Evolutionary conservation across 2,797 vertebrate species (phyloP).

Genomic region (Bradypodion ventrale): DNA sequence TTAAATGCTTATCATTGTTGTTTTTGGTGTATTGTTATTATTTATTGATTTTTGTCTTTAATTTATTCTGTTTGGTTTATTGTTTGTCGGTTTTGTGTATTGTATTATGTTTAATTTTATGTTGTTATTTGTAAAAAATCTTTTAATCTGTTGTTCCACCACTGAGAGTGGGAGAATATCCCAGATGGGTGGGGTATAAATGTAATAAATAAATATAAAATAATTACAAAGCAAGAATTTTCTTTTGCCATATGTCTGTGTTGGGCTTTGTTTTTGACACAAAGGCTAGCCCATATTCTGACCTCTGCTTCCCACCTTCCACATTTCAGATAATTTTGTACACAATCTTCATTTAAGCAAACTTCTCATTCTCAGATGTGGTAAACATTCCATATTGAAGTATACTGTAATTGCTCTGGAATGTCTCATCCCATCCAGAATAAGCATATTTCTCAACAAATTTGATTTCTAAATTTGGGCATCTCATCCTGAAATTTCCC

Average conservation of each 20-base stretch:
- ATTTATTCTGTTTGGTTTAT: no score
- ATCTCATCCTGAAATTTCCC: no score
- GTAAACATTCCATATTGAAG: no score
- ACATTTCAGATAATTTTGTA: background rate
- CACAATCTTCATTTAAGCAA: background rate
- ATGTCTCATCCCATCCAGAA: background rate
- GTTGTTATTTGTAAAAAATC: no score
- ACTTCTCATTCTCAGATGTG: background rate
- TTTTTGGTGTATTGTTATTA: no score
- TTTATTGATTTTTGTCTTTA: no score
- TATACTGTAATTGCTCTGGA: background rate
- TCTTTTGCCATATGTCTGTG: conserved; percentile 15
- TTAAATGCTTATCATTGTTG: conserved; percentile 32
- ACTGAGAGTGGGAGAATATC: no score
- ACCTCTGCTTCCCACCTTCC: background rate
- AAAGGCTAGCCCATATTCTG: conserved; percentile 6
- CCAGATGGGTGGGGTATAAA: no score
- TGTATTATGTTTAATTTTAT: no score
- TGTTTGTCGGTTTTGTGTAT: no score
- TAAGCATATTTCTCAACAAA: background rate
- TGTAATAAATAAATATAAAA: no score
- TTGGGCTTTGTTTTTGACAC: conserved; percentile 26
- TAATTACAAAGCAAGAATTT: conserved; percentile 23
- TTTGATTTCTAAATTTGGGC: background rate
- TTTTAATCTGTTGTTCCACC: no score